Evolutionary conservation across 2,797 vertebrate genomes (phyloP), one percentile per base, ranked within the genome.

Genomic region (Prunella strophiata): DNA sequence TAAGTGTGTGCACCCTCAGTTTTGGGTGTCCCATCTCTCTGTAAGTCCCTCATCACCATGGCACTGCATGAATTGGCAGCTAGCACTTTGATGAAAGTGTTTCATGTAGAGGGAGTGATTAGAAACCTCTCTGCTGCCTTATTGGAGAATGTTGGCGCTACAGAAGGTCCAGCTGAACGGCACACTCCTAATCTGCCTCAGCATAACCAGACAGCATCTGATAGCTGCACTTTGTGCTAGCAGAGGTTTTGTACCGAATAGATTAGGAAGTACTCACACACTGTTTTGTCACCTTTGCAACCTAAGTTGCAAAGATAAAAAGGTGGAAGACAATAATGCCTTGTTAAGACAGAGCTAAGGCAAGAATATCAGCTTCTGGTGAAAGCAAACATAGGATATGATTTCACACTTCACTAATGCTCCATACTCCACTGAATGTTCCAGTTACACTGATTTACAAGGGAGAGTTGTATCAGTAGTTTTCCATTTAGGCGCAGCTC

Each of bases 51-150:
- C 20, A 36, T 40, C 17, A 43, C 19, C 27, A 21, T 23, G 42
- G 55, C 11, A 26, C 50, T 23, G 5, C 16, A 27, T 23, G 21
- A 83, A 88, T 11, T 70, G 36, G 19, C 43, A 30, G n/a, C 25
- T n/a, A 55, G 30, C 21, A 54, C 52, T 30, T 51, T 1, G 7
- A 57, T 13, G 38, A 19, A 78, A 70, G 40, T 23, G 36, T 45
- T 93, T 48, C 0, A 1, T 1, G 0, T 27, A 16, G n/a, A 3
- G 0, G 19, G 7, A 48, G 18, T 2, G 11, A 65, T 50, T 13
- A 70, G 38, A 82, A 85, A 71, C 26, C 18, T 67, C 45, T 4
- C 23, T 34, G 13, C 34, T 59, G 76, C 47, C 25, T 55, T 62
- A n/a, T 12, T 40, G 62, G 15, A 75, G 42, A 45, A 61, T 22